Conservation (phyloP, 2,113 vertebrate genomes). For the Cynocephalus volans region DNA sequence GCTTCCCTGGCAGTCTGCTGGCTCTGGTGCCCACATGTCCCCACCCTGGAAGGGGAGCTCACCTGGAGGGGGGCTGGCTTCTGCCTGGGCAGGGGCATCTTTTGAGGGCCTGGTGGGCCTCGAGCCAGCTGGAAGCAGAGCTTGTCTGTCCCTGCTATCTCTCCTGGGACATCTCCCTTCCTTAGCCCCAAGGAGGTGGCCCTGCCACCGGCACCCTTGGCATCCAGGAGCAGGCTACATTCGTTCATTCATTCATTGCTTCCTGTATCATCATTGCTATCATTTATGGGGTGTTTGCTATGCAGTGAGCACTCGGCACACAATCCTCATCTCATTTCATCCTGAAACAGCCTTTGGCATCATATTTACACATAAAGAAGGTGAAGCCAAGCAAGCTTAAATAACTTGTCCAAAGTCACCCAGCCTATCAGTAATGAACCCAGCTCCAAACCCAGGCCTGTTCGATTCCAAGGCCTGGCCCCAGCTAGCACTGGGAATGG, state of each 20-base stretch:
- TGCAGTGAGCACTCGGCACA: background rate
- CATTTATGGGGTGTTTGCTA: background rate
- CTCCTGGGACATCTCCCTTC: background rate
- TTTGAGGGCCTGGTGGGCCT: background rate
- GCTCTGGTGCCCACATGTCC: background rate
- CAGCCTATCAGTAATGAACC: background rate
- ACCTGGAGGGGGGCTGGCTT: too few relatives aligned
- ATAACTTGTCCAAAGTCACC: background rate
- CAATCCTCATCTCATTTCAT: background rate
- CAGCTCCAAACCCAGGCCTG: background rate
- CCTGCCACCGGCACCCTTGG: too few relatives aligned
- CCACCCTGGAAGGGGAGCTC: background rate
- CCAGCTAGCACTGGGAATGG: background rate
- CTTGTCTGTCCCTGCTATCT: background rate
- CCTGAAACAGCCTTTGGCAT: background rate
- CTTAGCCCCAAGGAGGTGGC: background rate
- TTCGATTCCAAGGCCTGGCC: background rate
- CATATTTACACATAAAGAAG: background rate
- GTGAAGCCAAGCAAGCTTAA: background rate
- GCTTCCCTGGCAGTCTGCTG: background rate
- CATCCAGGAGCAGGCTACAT: fast-evolving
- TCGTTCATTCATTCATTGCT: background rate
- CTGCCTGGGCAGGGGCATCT: background rate
- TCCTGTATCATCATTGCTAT: background rate
- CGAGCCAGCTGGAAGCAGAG: fast-evolving